Conservation (phyloP, 2,113 vertebrate species). For the Triplophysa dalaica region DNA sequence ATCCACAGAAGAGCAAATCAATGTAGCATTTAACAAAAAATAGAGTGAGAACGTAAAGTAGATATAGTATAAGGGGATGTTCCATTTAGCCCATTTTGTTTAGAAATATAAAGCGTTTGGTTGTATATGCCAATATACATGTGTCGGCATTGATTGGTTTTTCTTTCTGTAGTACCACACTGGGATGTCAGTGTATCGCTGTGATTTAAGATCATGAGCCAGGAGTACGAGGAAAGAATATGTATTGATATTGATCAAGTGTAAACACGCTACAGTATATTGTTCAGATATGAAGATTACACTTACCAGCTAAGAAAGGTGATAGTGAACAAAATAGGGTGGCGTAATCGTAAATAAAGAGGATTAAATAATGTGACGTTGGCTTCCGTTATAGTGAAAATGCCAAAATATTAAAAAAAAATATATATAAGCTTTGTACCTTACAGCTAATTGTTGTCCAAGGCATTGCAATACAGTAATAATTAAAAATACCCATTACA, state of each 20-base stretch:
- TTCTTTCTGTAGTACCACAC: not conserved
- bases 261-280: not conserved
- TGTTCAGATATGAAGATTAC: conserved; percentile 3
- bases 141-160: not conserved
- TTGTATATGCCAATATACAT: not conserved
- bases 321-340: not conserved
- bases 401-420: no score
- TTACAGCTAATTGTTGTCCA: no score
- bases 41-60: conserved; percentile 7
- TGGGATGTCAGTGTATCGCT: no score
- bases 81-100: not conserved
- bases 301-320: not conserved
- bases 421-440: no score
- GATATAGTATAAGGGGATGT: not conserved
- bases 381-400: no score
- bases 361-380: not conserved
- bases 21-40: conserved; percentile 59
- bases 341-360: not conserved
- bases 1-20: conserved; percentile 42
- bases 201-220: not conserved
- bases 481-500: no score
- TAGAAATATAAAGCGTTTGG: not conserved
- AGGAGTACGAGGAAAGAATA: not conserved
- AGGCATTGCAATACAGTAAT: no score
- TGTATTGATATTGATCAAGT: not conserved